A percentile compares a stretch with the other conserved stretches of the same genome.
Conservation (phyloP, 2,888 invertebrate genomes). For the Zhengitettix transpicula region DNA sequence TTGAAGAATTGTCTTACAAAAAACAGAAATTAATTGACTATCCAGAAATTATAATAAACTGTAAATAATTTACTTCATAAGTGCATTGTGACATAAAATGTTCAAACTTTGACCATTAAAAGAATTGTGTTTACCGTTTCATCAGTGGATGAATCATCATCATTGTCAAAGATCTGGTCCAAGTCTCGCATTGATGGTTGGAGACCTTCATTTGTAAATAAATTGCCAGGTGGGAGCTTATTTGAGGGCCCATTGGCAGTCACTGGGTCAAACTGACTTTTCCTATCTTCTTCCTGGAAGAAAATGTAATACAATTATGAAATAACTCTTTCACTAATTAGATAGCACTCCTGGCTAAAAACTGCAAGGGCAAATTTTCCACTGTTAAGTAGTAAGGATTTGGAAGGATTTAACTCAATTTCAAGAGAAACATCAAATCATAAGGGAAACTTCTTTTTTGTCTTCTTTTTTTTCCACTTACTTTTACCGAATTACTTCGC, state of each 20-base stretch:
- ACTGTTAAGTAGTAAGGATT: neutral
- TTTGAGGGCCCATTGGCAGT: conserved; percentile 10
- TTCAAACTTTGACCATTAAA: no score
- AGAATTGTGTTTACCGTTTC: conserved; percentile 51
- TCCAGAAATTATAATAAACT: no score
- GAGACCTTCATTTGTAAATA: conserved; percentile 77
- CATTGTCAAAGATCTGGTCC: conserved; percentile 88
- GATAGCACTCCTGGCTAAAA: neutral
- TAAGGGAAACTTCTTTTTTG: neutral
- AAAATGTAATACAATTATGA: neutral
- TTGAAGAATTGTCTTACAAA: no score
- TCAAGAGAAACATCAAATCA: neutral
- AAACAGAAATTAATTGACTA: no score
- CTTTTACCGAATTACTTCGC: conserved; percentile 16
- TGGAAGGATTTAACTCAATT: neutral
- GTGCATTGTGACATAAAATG: no score
- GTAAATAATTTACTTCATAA: no score
- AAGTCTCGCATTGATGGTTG: conserved; percentile 79
- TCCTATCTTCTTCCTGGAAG: conserved; percentile 20
- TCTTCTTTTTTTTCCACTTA: conserved; percentile 4
- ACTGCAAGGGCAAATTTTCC: neutral
- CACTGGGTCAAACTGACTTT: conserved; percentile 11
- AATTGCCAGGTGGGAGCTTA: conserved; percentile 28
- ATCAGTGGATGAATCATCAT: conserved; percentile 76
- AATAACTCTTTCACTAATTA: neutral